Base-by-base conservation (phyloP, 2,888 invertebrate genomes). In the Steromphala cineraria region DNA sequence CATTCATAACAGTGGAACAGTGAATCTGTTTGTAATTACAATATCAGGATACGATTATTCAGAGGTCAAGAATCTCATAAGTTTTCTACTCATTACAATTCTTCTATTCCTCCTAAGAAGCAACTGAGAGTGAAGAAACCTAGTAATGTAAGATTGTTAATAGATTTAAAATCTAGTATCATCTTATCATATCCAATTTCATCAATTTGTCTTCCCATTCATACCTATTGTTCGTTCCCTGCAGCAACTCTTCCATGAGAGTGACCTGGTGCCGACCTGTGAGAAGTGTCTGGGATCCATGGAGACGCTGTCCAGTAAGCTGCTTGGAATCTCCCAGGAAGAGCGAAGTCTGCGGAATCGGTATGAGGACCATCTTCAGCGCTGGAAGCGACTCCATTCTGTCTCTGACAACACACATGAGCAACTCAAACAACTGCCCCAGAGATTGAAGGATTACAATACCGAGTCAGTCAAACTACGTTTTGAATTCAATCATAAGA, bases 371-470 rank as follows among this genome's bases (percentile, higher is more conserved):
- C 96, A 97, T 67, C 95, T 96, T 90, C 95, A 95, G 74, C 95
- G 96, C 84, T 98, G 97, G 97, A 95, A 96, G 82, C 94, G 95
- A 53, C 95, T 97, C 0, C 95, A 95, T 1, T 95, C 95, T 28
- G 95, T 96, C 90, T 95, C 97, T 53, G 96, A 96, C 87, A 95
- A 95, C 82, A 95, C 98, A 87, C 95, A 95, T 78, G 94, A 95
- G 86, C 96, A 96, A 82, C 93, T 97, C 78, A 96, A 97, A 87
- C 96, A 97, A 92, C 96, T 98, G 80, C 98, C 98, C 0, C 97
- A 97, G 62, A 96, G 97, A 90, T 98, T 98, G 98, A 96, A 96
- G 80, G 95, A 96, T 0, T 98, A 98, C 89, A 96, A 96, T 91
- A 94, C 95, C 81, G 97, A 96, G 94, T 95, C 90, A 93, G 90